phyloP scores from a whole-genome alignment of 2,113 vertebrate genomes.

The Terrapene triunguis region DNA sequence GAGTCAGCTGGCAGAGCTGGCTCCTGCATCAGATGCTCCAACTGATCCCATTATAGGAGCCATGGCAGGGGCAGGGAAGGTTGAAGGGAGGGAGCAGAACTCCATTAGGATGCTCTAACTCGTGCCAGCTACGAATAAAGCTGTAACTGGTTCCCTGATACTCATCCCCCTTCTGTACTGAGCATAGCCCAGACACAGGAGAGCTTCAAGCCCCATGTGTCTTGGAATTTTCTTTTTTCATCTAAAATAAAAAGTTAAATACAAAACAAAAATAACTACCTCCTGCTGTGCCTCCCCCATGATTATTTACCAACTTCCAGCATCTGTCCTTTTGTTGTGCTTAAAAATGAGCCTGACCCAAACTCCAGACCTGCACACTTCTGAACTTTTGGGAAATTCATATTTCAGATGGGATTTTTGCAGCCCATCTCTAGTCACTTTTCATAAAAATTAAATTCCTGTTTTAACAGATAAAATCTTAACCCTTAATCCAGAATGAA shows the following conservation, averaged over 20 bases:
- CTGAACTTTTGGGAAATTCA: background rate
- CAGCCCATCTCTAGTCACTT: background rate
- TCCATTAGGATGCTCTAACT: background rate
- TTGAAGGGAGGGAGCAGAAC: background rate
- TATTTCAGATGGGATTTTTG: background rate
- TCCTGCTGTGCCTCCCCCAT: background rate
- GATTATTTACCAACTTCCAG: background rate
- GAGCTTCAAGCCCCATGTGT: accelerated
- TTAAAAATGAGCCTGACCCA: background rate
- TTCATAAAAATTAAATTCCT: background rate
- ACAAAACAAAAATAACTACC: background rate
- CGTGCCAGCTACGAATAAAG: background rate
- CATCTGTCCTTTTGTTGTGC: background rate
- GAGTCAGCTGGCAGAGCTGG: background rate
- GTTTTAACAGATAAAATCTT: background rate
- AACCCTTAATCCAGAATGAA: background rate
- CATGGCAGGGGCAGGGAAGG: background rate
- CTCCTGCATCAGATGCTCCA: background rate
- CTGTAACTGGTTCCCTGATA: background rate
- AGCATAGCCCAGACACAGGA: background rate
- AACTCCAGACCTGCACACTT: accelerated
- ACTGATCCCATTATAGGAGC: background rate
- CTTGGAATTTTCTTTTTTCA: background rate
- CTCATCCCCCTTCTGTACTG: background rate
- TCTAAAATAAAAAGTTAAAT: background rate